Percentiles rank a stretch among this genome's conserved stretches.
These are phyloP conservation scores for Mycalesis mineus DNA, from an alignment of 2,888 invertebrate species.

Conservation along the genomic window DNA sequence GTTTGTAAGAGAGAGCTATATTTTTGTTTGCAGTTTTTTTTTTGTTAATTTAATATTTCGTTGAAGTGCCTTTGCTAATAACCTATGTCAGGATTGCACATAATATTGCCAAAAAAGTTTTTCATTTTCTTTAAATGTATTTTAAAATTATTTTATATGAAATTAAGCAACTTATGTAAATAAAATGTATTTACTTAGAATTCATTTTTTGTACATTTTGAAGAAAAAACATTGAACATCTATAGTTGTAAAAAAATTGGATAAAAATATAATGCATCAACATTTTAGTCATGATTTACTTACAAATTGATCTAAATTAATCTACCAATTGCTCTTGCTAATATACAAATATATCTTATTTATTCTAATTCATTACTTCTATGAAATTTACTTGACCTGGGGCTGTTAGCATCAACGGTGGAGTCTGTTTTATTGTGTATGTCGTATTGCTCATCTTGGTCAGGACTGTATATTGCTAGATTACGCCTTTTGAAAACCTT, in stretches of 20 bases:
- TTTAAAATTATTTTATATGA: no score
- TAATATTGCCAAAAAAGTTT: conserved; percentile 24
- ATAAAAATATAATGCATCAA: not conserved
- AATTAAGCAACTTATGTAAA: no score
- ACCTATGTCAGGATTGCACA: conserved; percentile 25
- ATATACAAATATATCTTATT: not conserved
- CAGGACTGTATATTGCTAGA: conserved; percentile 60
- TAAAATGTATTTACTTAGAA: not conserved
- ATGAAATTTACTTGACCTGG: conserved; percentile 46
- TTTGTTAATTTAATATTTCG: not conserved
- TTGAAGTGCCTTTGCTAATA: conserved; percentile 1
- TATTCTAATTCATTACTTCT: conserved; percentile 28
- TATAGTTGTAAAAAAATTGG: no score
- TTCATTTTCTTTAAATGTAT: no score
- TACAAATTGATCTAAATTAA: not conserved
- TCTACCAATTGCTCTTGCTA: not conserved
- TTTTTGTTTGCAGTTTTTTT: not conserved
- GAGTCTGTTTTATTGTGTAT: conserved; percentile 42
- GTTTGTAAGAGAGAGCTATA: not conserved
- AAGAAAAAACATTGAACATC: not conserved
- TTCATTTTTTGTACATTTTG: not conserved
- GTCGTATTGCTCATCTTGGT: conserved; percentile 43
- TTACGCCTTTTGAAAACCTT: conserved; percentile 69
- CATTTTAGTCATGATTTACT: no score
- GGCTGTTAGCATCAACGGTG: conserved; percentile 43